A percentile compares a stretch with the other conserved stretches of the same genome.
phyloP scores from a whole-genome alignment of 2,888 invertebrate genomes.

The Pilophorus perplexus region DNA sequence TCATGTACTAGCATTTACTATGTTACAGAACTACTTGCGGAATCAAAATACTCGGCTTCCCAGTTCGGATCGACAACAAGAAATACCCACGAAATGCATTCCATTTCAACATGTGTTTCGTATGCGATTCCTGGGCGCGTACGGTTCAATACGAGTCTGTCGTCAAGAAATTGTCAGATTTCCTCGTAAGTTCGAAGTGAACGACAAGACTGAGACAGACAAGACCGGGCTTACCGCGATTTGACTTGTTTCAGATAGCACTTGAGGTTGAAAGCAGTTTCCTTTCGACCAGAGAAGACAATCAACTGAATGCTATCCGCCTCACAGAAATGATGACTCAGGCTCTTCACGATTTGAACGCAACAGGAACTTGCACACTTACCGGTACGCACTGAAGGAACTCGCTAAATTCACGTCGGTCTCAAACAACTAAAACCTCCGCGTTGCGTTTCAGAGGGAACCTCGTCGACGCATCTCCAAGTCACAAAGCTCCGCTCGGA shows the following conservation, averaged over 20 bases:
- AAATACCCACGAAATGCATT: constrained; percentile 92
- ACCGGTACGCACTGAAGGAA: constrained; percentile 60
- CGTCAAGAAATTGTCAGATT: constrained; percentile 89
- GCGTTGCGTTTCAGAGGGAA: constrained; percentile 65
- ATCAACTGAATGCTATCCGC: constrained; percentile 55
- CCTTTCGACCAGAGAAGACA: constrained; percentile 64
- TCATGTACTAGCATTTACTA: not conserved
- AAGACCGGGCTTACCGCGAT: too few relatives aligned
- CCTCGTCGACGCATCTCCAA: constrained; percentile 85
- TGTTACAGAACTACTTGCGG: not conserved
- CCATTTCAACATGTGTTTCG: constrained; percentile 92
- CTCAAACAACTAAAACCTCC: not conserved
- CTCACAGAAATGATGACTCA: constrained; percentile 74
- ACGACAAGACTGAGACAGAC: too few relatives aligned
- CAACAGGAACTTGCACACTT: constrained; percentile 71
- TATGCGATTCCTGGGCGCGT: constrained; percentile 83
- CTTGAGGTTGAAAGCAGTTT: constrained; percentile 85
- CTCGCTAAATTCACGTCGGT: not conserved
- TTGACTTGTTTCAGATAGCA: constrained; percentile 63
- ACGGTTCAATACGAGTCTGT: constrained; percentile 92
- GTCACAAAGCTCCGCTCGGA: constrained; percentile 78
- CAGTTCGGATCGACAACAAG: constrained; percentile 82
- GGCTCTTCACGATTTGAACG: constrained; percentile 78
- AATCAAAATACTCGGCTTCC: constrained; percentile 51
- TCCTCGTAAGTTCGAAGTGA: constrained; percentile 61